phyloP scores from a whole-genome alignment of 1,140 invertebrate species.

The Pollicipes pollicipes region DNA sequence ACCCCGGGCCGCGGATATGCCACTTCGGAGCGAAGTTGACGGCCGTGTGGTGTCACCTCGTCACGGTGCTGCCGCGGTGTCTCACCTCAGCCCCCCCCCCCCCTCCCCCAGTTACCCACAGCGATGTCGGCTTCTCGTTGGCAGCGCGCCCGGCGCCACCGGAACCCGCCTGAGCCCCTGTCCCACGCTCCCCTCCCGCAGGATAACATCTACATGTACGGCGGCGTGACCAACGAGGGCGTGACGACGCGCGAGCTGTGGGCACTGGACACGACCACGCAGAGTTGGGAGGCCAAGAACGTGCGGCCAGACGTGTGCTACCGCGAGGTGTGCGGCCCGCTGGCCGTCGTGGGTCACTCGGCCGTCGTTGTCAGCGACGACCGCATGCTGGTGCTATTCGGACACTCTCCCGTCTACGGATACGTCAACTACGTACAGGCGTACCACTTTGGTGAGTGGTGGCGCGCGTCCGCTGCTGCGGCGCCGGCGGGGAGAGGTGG shows the following conservation, averaged over 20 bases:
- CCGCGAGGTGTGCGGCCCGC: slow-evolving; percentile 34
- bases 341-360: slow-evolving; percentile 67
- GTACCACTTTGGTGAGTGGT: slow-evolving; percentile 53
- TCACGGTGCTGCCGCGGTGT: no score
- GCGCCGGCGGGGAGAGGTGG: no score
- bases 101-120: no score
- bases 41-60: no score
- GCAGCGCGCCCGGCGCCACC: no score
- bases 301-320: slow-evolving; percentile 31
- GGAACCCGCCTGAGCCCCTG: no score
- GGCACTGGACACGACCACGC: slow-evolving; percentile 55
- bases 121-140: no score
- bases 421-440: slow-evolving; percentile 85
- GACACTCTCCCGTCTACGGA: slow-evolving; percentile 79
- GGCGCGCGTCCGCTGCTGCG: neutral
- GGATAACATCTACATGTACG: slow-evolving; percentile 51
- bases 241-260: slow-evolving; percentile 55
- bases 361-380: slow-evolving; percentile 61
- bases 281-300: slow-evolving; percentile 55
- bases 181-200: neutral
- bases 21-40: no score
- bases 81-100: no score
- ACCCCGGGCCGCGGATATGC: no score
- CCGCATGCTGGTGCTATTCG: slow-evolving; percentile 85
- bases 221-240: slow-evolving; percentile 42